These are phyloP conservation scores for Rhincodon typus DNA, from an alignment of 2,797 vertebrate species.

Conservation along the genomic window DNA sequence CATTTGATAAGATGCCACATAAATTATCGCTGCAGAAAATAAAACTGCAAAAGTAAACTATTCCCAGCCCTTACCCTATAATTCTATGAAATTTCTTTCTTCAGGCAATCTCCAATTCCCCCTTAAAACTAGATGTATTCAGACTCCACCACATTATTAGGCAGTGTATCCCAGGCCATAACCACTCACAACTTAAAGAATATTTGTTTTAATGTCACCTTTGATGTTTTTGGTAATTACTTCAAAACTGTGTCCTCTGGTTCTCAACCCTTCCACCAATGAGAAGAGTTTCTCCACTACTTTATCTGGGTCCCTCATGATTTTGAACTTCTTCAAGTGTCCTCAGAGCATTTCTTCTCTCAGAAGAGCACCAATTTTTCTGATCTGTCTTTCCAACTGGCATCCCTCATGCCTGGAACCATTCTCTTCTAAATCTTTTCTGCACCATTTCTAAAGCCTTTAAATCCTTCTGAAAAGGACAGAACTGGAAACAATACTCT, in stretches of 20 bases:
- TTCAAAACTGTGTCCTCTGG: background rate
- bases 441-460: background rate
- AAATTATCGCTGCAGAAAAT: too few species aligned
- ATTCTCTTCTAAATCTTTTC: background rate
- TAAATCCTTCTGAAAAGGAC: background rate
- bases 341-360: background rate
- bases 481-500: background rate
- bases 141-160: background rate
- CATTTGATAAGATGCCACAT: too few species aligned
- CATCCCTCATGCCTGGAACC: background rate
- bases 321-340: background rate
- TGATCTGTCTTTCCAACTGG: too few species aligned
- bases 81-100: background rate
- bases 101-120: background rate
- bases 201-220: too few species aligned
- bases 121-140: background rate
- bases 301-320: background rate
- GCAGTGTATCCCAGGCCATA: background rate
- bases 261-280: background rate
- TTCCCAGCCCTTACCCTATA: background rate
- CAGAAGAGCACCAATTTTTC: too few species aligned
- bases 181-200: background rate
- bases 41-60: background rate
- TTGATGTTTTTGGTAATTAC: background rate
- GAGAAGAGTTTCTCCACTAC: background rate